Conservation (phyloP, 1,140 invertebrate species). For the Wasmannia auropunctata region DNA sequence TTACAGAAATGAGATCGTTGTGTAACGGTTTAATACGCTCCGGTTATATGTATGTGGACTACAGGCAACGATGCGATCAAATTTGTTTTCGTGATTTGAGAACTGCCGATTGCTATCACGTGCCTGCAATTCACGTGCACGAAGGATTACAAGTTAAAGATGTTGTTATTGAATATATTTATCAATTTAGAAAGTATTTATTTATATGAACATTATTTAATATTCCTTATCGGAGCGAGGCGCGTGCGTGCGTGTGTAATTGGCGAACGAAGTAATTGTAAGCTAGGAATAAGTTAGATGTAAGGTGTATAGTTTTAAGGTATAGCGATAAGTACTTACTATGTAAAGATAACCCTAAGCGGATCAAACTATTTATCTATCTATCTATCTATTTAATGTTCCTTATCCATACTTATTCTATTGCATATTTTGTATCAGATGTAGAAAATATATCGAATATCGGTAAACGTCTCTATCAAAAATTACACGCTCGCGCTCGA, state of each 20-base stretch:
- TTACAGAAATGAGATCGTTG: slow-evolving; percentile 59
- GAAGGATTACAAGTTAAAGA: background rate
- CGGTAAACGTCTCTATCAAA: background rate
- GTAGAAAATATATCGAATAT: background rate
- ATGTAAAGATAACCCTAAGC: too few relatives aligned
- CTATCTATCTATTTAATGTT: background rate
- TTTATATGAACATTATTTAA: background rate
- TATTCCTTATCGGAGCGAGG: background rate
- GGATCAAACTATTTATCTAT: too few relatives aligned
- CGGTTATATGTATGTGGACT: background rate
- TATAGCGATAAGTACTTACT: too few relatives aligned
- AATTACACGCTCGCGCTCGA: background rate
- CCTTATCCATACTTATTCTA: background rate
- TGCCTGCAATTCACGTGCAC: background rate
- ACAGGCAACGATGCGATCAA: background rate
- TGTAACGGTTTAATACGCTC: slow-evolving; percentile 64
- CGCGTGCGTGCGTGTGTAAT: too few relatives aligned
- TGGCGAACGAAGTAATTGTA: too few relatives aligned
- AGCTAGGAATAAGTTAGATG: too few relatives aligned
- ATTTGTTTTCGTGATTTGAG: slow-evolving; percentile 6
- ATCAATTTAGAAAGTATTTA: background rate
- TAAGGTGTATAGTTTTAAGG: too few relatives aligned
- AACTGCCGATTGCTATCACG: background rate
- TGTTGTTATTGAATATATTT: background rate
- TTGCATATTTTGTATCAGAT: background rate